phyloP scores from a whole-genome alignment of 2,797 vertebrate species.

The Poeciliopsis turneri region DNA sequence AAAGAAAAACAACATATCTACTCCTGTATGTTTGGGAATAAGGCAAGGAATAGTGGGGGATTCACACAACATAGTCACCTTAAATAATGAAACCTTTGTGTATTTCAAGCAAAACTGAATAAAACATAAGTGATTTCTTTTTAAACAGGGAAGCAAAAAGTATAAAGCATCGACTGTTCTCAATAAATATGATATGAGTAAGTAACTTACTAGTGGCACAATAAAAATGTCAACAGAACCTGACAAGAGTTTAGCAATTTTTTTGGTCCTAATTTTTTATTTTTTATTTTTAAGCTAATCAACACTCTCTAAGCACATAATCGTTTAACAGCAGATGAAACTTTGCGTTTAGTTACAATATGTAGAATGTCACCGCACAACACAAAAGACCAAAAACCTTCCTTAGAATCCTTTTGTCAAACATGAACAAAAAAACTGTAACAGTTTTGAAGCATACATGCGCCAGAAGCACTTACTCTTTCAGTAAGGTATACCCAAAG shows the following conservation, averaged over 20 bases:
- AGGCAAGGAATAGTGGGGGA: background rate
- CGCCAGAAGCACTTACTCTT: conserved; percentile 76
- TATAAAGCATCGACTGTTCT: background rate
- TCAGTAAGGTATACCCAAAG: conserved; percentile 70
- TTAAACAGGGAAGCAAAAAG: background rate
- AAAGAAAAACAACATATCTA: too few species aligned
- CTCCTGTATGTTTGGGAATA: background rate
- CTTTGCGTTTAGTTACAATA: background rate
- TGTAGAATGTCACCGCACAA: background rate
- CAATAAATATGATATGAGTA: background rate
- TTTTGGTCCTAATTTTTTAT: too few species aligned
- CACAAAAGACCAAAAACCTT: background rate
- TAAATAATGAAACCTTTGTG: background rate
- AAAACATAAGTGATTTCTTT: background rate
- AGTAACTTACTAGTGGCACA: too few species aligned
- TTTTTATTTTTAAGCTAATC: background rate
- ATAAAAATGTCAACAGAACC: background rate
- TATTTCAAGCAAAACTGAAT: background rate
- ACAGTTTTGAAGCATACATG: conserved; percentile 54
- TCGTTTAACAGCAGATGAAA: background rate
- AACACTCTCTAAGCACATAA: background rate
- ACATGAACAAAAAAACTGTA: conserved; percentile 43
- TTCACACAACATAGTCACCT: background rate
- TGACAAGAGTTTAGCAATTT: too few species aligned
- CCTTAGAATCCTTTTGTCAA: background rate